phyloP scores from a whole-genome alignment of 2,888 invertebrate species.

The Drosophila pegasa region DNA sequence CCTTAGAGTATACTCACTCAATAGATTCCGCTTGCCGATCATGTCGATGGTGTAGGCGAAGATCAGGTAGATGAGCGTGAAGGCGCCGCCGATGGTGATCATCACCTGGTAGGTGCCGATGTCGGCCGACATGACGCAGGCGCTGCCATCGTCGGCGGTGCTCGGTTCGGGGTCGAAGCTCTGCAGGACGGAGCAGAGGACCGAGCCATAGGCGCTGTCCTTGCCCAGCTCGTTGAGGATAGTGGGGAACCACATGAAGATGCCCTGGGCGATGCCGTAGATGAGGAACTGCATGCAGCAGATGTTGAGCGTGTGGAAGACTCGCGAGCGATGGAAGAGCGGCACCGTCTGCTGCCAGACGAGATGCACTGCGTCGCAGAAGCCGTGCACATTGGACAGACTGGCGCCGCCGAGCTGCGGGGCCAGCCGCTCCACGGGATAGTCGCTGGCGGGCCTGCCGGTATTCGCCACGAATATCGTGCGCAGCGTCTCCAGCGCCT shows the following conservation, averaged over 20 bases:
- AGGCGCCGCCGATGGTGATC: constrained; percentile 88
- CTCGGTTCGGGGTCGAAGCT: constrained; percentile 22
- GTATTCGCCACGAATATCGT: constrained; percentile 87
- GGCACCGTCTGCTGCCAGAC: constrained; percentile 83
- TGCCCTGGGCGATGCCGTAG: constrained; percentile 81
- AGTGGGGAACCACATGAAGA: constrained; percentile 84
- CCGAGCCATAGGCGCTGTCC: constrained; percentile 82
- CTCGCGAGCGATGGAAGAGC: constrained; percentile 73
- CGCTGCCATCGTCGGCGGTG: not conserved
- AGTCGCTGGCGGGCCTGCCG: constrained; percentile 84
- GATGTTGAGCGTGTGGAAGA: constrained; percentile 81
- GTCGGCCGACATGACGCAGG: constrained; percentile 87
- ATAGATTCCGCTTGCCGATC: constrained; percentile 87
- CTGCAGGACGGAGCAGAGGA: constrained; percentile 67
- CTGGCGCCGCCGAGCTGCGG: constrained; percentile 73
- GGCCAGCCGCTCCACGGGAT: constrained; percentile 85
- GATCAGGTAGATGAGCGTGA: constrained; percentile 88
- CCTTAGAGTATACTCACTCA: constrained; percentile 85
- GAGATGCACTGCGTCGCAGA: constrained; percentile 75
- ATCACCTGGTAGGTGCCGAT: constrained; percentile 88
- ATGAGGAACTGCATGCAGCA: constrained; percentile 75
- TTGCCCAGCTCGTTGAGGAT: constrained; percentile 80
- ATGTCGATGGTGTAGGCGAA: constrained; percentile 88
- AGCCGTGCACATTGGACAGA: constrained; percentile 71
- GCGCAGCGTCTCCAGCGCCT: constrained; percentile 87